Base-by-base conservation (phyloP, 2,113 vertebrate genomes). In the Calonectris borealis region DNA sequence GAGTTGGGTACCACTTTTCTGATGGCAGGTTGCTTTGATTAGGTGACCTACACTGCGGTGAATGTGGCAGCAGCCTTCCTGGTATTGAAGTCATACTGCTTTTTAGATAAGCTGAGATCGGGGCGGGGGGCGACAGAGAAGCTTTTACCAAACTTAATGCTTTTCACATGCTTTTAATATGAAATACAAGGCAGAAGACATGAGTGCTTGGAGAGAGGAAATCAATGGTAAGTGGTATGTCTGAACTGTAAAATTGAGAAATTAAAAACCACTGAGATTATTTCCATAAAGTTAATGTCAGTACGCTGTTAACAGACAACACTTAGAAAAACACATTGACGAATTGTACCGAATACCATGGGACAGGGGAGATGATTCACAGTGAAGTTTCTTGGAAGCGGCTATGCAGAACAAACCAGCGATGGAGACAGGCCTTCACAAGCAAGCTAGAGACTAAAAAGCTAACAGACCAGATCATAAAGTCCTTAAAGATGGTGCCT, bases 21-120 rank as follows among this genome's bases (percentile, higher is more conserved):
- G 20, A 13, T 32, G 27, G 17, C 13, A 46, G 13, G 9, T 34
- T 22, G 24, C 36, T 68, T 66, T 1, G 0, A 11, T 62, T 7
- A 25, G 40, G n/a, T 79, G 38, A 31, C 20, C 8, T 75, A 13
- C 2, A 0, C 27, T 29, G n/a, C 2, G 1, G 32, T 4, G 32
- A 66, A 26, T 13, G 4, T 10, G 36, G 20, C 52, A 34, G 16
- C 18, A 13, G 9, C 29, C 18, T 40, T 27, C 66, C 38, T 54
- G 70, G 21, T 34, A 20, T 16, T 51, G 24, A 29, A 29, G 7
- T 40, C 13, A 3, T n/a, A 4, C 18, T 68, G 22, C 18, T 12
- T 69, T 52, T 64, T 44, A 57, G 16, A 3, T 42, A 73, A 17
- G 25, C 60, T 40, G 4, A 58, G 34, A 36, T 69, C 24, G 9